Conservation (phyloP, 2,797 vertebrate genomes). For the Bovichtus variegatus region DNA sequence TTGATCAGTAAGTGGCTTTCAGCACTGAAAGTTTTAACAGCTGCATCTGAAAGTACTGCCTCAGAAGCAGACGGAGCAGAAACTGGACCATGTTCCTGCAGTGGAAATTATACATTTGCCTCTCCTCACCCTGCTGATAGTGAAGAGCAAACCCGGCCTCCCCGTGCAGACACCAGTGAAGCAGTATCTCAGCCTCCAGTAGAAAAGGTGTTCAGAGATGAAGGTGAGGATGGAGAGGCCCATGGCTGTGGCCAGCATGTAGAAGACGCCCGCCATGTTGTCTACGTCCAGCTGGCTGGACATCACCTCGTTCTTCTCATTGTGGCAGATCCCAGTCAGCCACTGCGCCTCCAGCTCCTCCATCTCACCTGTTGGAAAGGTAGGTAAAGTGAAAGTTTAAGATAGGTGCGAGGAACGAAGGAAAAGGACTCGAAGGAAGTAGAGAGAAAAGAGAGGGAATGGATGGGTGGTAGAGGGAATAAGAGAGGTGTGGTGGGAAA, state of each 20-base stretch:
- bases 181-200: constrained; percentile 97
- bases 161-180: constrained; percentile 95
- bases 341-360: constrained; percentile 97
- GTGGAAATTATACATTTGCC: background rate
- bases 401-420: background rate
- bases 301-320: constrained; percentile 99
- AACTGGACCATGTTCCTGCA: background rate
- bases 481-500: constrained; percentile 1
- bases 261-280: constrained; percentile 98
- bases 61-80: background rate
- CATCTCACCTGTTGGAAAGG: constrained; percentile 91
- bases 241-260: constrained; percentile 98
- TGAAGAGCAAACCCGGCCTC: constrained; percentile 93
- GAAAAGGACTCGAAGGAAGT: background rate
- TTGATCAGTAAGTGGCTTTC: constrained; percentile 24
- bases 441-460: background rate
- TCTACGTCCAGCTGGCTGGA: constrained; percentile 98
- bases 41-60: background rate
- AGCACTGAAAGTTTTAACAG: constrained; percentile 14
- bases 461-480: background rate
- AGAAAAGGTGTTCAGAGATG: constrained; percentile 96
- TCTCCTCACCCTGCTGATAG: constrained; percentile 94
- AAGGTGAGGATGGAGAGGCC: constrained; percentile 95
- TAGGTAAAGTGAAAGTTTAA: constrained; percentile 3
- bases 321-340: constrained; percentile 98